Percentiles rank a stretch among this genome's conserved stretches.
These are phyloP conservation scores for Channa argus DNA, from an alignment of 2,113 vertebrate genomes.

Conservation along the genomic window DNA sequence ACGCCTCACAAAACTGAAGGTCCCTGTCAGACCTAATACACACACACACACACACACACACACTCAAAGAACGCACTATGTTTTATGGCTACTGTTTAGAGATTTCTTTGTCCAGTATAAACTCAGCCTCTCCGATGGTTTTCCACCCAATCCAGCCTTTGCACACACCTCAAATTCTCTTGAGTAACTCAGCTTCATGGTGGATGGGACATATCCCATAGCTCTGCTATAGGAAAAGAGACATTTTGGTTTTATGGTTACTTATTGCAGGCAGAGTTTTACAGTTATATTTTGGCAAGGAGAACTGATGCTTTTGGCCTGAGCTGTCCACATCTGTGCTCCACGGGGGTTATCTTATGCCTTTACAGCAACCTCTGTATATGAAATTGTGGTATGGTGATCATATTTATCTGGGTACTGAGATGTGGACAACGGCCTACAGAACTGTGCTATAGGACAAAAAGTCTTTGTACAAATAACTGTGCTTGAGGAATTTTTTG, in stretches of 20 bases:
- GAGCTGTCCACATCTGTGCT: conserved; percentile 64
- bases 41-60: too few relatives aligned
- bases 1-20: conserved; percentile 29
- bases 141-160: conserved; percentile 61
- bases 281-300: conserved; percentile 70
- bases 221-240: conserved; percentile 70
- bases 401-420: conserved; percentile 37
- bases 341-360: conserved; percentile 52
- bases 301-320: conserved; percentile 61
- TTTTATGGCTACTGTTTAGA: conserved; percentile 44
- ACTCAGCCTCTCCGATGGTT: conserved; percentile 56
- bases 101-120: conserved; percentile 59
- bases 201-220: conserved; percentile 65
- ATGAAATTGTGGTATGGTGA: conserved; percentile 19
- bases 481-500: conserved; percentile 21
- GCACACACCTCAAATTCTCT: conserved; percentile 43
- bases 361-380: conserved; percentile 25
- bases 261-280: conserved; percentile 72
- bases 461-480: conserved; percentile 16
- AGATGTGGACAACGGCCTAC: conserved; percentile 27
- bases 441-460: conserved; percentile 18
- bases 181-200: conserved; percentile 52
- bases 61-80: neutral
- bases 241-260: conserved; percentile 77
- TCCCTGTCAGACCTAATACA: neutral